Evolutionary conservation across 2,113 vertebrate genomes (phyloP).

Genomic region (Charina bottae): DNA sequence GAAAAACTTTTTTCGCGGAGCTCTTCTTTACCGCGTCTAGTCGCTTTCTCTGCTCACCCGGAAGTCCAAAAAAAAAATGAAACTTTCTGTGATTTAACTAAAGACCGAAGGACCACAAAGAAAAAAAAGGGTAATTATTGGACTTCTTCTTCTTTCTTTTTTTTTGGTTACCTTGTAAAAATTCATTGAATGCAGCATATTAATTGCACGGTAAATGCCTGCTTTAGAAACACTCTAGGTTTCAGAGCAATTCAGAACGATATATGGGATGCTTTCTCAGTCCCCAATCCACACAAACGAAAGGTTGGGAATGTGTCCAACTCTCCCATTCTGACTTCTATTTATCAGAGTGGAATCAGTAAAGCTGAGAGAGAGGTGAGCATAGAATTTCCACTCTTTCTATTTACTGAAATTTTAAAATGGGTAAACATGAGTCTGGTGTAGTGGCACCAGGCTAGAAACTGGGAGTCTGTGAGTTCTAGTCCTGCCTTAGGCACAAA

Average conservation of each 20-base stretch:
- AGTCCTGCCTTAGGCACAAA: neutral
- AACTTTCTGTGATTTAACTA: too few species aligned
- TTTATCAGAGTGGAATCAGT: neutral
- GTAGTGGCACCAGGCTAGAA: neutral
- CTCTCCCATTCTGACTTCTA: neutral
- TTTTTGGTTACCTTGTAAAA: too few species aligned
- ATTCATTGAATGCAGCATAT: neutral
- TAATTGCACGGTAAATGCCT: neutral
- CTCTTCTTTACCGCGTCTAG: too few species aligned
- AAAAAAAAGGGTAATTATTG: too few species aligned
- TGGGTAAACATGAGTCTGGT: neutral
- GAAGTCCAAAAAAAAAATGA: too few species aligned
- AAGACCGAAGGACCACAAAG: too few species aligned
- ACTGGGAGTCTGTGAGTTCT: neutral
- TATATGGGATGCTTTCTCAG: neutral
- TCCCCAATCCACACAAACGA: neutral
- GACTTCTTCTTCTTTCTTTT: too few species aligned
- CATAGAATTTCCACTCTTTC: neutral
- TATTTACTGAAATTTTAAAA: neutral
- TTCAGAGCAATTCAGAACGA: neutral
- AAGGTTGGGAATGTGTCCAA: neutral
- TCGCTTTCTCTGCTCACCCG: too few species aligned
- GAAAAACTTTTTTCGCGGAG: too few species aligned
- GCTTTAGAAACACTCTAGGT: neutral
- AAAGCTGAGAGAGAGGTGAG: neutral